These are phyloP conservation scores for Drosophila asahinai DNA, from an alignment of 1,140 invertebrate genomes.

Conservation along the genomic window DNA sequence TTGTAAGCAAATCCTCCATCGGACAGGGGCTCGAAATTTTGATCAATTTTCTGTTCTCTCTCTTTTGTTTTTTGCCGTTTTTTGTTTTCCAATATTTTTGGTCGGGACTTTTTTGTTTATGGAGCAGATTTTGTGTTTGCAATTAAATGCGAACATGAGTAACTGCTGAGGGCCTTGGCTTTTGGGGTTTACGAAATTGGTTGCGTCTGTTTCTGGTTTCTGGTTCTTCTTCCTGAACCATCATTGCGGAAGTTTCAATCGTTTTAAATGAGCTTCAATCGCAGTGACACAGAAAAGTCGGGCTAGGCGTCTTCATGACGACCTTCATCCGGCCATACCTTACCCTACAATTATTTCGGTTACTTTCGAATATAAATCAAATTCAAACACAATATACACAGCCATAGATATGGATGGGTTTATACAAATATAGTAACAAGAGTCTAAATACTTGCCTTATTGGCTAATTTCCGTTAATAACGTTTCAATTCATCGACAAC, in stretches of 20 bases:
- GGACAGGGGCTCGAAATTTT: slow-evolving; percentile 31
- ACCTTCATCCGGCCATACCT: no score
- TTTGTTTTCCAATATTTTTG: not conserved
- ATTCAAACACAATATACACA: no score
- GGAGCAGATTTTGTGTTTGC: slow-evolving; percentile 16
- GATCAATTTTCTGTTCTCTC: slow-evolving; percentile 19
- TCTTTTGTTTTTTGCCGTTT: not conserved
- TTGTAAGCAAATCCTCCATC: slow-evolving; percentile 67
- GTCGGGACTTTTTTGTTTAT: slow-evolving; percentile 20
- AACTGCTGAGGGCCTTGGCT: not conserved
- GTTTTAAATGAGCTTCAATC: slow-evolving; percentile 66
- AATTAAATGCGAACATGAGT: slow-evolving; percentile 32
- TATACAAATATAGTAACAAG: not conserved
- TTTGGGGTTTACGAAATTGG: not conserved
- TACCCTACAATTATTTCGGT: not conserved
- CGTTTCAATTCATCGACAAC: not conserved
- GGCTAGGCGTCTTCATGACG: slow-evolving; percentile 12
- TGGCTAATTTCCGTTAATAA: not conserved
- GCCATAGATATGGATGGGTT: no score
- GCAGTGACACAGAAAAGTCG: slow-evolving; percentile 20
- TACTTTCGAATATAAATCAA: not conserved
- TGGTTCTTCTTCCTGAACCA: not conserved
- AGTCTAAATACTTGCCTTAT: not conserved
- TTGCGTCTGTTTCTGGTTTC: slow-evolving; percentile 3
- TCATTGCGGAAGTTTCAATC: slow-evolving; percentile 73